Conservation (phyloP, 2,888 invertebrate species). For the Acanthopleura granulata region DNA sequence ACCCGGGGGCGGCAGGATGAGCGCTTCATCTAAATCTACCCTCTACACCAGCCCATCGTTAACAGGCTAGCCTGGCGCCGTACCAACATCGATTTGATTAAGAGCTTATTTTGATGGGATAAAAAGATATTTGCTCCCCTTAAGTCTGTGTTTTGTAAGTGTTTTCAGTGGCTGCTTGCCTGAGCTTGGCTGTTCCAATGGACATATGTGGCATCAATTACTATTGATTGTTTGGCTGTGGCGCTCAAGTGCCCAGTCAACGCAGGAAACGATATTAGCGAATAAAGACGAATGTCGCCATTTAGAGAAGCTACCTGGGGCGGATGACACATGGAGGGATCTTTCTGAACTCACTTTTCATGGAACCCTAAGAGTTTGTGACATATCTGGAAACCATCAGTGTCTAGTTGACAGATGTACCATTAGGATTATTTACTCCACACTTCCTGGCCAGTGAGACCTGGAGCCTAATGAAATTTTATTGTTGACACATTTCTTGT, state of each 20-base stretch:
- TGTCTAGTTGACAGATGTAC: too few species aligned
- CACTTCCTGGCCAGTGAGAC: too few species aligned
- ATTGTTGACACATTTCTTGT: neutral
- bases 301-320: neutral
- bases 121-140: neutral
- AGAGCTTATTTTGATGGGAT: slow-evolving; percentile 14
- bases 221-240: slow-evolving; percentile 13
- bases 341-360: too few species aligned
- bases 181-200: neutral
- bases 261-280: neutral
- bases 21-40: neutral
- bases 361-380: too few species aligned
- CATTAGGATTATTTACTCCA: too few species aligned
- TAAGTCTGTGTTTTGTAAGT: neutral
- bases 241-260: neutral
- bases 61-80: neutral
- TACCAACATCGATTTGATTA: slow-evolving; percentile 14
- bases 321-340: too few species aligned
- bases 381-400: too few species aligned
- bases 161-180: neutral
- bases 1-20: neutral
- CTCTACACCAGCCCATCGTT: neutral
- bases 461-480: neutral
- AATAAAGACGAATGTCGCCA: slow-evolving; percentile 3
- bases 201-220: neutral